These are phyloP conservation scores for Hemithea aestivaria DNA, from an alignment of 2,888 invertebrate genomes.

Conservation along the genomic window DNA sequence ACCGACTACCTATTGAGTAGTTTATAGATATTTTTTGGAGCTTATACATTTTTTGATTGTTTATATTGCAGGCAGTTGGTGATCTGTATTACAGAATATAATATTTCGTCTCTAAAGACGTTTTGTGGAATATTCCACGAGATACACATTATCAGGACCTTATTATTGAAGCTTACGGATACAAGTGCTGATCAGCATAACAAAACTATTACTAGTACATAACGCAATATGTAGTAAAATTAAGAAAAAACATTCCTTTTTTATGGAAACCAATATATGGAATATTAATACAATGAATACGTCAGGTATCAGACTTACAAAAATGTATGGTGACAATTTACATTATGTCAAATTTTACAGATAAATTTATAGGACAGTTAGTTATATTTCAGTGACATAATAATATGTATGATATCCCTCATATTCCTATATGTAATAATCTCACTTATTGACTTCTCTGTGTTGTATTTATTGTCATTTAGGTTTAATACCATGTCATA, in stretches of 20 bases:
- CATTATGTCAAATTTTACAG: too few relatives aligned
- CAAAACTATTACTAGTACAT: not conserved
- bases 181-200: constrained; percentile 5
- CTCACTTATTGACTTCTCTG: constrained; percentile 38
- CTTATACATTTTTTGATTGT: constrained; percentile 50
- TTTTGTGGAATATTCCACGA: constrained; percentile 46
- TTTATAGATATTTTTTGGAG: not conserved
- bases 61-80: constrained; percentile 78
- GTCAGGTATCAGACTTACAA: constrained; percentile 1
- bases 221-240: too few relatives aligned
- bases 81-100: constrained; percentile 67
- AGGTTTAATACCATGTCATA: constrained; percentile 48
- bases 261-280: too few relatives aligned
- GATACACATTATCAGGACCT: constrained; percentile 56
- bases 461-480: constrained; percentile 35
- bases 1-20: too few relatives aligned
- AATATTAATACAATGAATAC: not conserved
- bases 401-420: constrained; percentile 24
- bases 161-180: constrained; percentile 48
- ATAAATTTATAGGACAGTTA: constrained; percentile 5
- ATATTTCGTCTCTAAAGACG: constrained; percentile 54
- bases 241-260: too few relatives aligned
- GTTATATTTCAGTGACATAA: constrained; percentile 15
- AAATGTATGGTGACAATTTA: too few relatives aligned
- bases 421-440: too few relatives aligned